Base-by-base conservation (phyloP, 2,888 invertebrate genomes). In the Dasysyrphus albostriatus region DNA sequence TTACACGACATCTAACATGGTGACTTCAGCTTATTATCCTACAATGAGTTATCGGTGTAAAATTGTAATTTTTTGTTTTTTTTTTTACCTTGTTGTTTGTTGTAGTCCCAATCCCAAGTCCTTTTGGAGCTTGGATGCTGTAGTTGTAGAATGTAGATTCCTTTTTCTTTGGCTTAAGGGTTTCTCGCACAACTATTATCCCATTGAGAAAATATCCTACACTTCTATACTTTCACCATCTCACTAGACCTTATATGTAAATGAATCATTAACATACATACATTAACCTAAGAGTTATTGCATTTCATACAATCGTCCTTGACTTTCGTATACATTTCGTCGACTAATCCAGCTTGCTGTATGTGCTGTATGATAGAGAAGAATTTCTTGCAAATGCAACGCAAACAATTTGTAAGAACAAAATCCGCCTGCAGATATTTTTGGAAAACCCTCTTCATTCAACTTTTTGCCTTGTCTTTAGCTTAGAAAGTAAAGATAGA, bases 1-100 rank as follows among this genome's bases (percentile, higher is more conserved):
- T 84, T 81, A 84, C 84, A 84, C 70, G 81, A 76, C 84, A 84
- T 84, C 80, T 81, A 84, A 81, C 80, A 84, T 76, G 84, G 84
- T 81, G 84, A 84, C 84, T 84, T 81, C 10, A 65, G 84, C 80
- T 84, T 84, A 84, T 84, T 84, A 84, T 81, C 51, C 51, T 59
- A 73, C 84, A 84, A 76, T 84, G 84, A 84, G 72, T 80, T 84
- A 84, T 84, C 58, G 80, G 81, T 81, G 80, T 84, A 76, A 81
- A 73, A 76, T 84, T 84, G 84, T 84, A 75, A 81, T 84, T 81
- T 75, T 80, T 81, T 75, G 16, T 24, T 69, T 84, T 81, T 75
- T 83, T 81, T 75, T 34, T 24, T 54, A 16, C 58, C 58, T 58
- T 47, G 29, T 63, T 63, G 49, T 34, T 67, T 24, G 39, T 39